Base-by-base conservation (phyloP, 35 echinoderm and acorn worm genomes). In the Lytechinus variegatus region DNA sequence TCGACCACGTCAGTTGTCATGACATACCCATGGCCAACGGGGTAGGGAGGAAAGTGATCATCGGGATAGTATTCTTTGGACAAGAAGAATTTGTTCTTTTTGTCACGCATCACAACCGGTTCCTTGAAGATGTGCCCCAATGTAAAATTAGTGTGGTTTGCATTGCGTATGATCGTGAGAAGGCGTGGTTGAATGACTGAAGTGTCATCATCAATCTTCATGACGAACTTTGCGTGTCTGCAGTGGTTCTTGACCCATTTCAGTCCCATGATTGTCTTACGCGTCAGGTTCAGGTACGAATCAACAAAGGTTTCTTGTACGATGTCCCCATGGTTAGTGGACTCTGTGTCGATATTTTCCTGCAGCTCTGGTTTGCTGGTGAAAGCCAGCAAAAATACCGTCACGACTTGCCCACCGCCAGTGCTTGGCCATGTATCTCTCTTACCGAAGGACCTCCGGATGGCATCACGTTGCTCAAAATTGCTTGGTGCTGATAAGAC, bases 141-240 rank as follows among this genome's bases (percentile, higher is more conserved):
- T 10, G 54, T 92, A 51, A 94, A 97, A 24, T 93, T 97, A 9
- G 87, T 52, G 54, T 27, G 27, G 27, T 95, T 94, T 53, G 93
- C 71, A 8, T 66, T 27, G 10, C 51, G 55, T 9, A 97, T 56
- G 86, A 90, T 95, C 6, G 91, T 33, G 7, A 97, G 57, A n/a
- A 97, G 93, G 54, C 95, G 93, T 7, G 58, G 92, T 28, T 95
- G 66, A 56, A 96, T 96, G 8, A 97, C 52, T 13, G 86, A 87
- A 54, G 95, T 92, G 91, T 97, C 96, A 52, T 97, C 96, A 44
- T 97, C 96, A 24, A 97, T 92, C 95, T 97, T 97, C 51, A 97
- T 92, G 44, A 92, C 96, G 87, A 95, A 97, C 86, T 55, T 90
- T n/a, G 94, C 94, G 54, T 95, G 95, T 12, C 94, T 94, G 57